Base-by-base conservation (phyloP, 2,797 vertebrate species). In the Leucoraja ocellata region DNA sequence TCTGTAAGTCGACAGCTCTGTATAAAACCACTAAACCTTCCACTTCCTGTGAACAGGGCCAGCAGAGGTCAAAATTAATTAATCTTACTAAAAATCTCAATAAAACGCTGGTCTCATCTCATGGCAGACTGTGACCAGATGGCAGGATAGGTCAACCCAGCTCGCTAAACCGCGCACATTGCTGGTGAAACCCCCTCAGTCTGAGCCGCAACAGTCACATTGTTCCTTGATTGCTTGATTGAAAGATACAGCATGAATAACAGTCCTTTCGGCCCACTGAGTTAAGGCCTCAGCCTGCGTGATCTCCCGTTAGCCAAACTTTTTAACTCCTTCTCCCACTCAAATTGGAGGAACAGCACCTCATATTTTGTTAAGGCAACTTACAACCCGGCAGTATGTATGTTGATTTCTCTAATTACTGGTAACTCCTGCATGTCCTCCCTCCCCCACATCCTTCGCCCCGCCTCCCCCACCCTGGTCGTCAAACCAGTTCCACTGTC, bases 1-100 rank as follows among this genome's bases (percentile, higher is more conserved):
- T 96, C 96, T 96, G 96, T 81, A 97, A 98, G 97, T 98, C 98
- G 97, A 97, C 97, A 96, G 94, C 94, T 79, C 94, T 96, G 96
- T 97, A 14, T 39, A 16, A 36, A 16, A 79, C n/a, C 18, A 73
- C 71, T 36, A 39, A 96, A 97, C 97, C 97, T 96, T 94, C 94
- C 94, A 95, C 95, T 73, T 61, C 79, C 90, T 92, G 96, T 96
- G 96, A 95, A 96, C 95, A 94, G 93, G 94, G 95, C 73, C 95
- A 95, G 95, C 94, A 94, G 95, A 95, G 95, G 94, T 93, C 94
- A 94, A 94, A 81, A 81, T 93, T 39, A 94, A 88, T 46, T 32
- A 46, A 91, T 46, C 92, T 71, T 10, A 86, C 28, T 74, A 63
- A 93, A 46, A 93, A 93, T 93, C 54, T 25, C 21, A 93, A 21